Conservation (phyloP, 2,113 vertebrate species). For the Atrichornis clamosus region DNA sequence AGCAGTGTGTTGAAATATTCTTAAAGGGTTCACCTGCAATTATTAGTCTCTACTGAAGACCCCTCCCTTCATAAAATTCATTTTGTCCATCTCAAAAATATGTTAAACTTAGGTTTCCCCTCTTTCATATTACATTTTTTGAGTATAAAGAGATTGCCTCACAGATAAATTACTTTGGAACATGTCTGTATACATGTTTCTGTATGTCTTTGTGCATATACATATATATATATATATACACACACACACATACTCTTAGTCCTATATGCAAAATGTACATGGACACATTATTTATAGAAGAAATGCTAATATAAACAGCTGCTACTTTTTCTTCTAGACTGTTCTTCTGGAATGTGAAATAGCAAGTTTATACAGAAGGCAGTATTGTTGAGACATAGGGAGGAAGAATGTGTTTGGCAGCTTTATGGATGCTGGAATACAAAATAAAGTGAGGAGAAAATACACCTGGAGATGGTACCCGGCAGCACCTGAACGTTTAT, state of each 20-base stretch:
- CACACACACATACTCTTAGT: fast-evolving
- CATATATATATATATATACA: background rate
- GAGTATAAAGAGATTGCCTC: background rate
- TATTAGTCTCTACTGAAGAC: background rate
- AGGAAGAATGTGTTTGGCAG: background rate
- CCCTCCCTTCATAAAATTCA: background rate
- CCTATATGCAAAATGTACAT: background rate
- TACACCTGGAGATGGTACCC: background rate
- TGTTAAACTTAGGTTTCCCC: background rate
- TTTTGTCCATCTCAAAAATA: background rate
- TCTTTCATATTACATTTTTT: background rate
- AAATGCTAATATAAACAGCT: background rate
- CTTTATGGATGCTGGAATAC: background rate
- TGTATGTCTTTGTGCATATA: background rate
- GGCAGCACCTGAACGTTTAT: background rate
- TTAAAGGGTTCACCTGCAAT: background rate
- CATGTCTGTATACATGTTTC: fast-evolving
- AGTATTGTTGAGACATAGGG: background rate
- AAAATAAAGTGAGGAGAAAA: background rate
- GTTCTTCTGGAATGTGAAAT: background rate
- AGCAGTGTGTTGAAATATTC: background rate
- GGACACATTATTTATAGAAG: background rate
- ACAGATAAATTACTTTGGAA: background rate
- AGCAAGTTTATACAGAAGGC: background rate
- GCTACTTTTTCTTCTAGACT: background rate